phyloP scores from a whole-genome alignment of 2,888 invertebrate genomes.

The Anorthoa munda region DNA sequence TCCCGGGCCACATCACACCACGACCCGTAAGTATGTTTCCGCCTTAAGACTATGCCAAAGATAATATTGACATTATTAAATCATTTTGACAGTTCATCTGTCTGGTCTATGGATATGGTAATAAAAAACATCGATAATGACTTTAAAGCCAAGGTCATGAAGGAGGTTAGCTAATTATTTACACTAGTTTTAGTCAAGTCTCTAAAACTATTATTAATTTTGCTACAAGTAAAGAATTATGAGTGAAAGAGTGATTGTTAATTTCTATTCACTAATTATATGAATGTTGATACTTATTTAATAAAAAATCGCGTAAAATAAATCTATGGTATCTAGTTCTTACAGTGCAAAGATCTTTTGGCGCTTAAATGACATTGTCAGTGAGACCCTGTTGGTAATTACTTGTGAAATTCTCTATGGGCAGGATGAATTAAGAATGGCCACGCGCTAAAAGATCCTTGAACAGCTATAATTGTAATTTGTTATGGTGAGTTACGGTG shows the following conservation, averaged over 20 bases:
- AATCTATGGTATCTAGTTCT: neutral
- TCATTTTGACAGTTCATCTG: neutral
- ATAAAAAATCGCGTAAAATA: neutral
- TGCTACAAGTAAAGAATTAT: neutral
- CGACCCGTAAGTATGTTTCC: too few relatives aligned
- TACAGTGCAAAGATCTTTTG: neutral
- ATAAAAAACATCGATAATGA: slow-evolving; percentile 15
- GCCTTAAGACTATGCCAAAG: too few relatives aligned
- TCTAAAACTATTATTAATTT: slow-evolving; percentile 24
- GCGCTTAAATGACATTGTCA: neutral
- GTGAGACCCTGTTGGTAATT: too few relatives aligned
- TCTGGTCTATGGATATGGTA: neutral
- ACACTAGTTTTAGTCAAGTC: slow-evolving; percentile 7
- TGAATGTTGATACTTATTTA: neutral
- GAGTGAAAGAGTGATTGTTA: slow-evolving; percentile 13
- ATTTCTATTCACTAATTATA: neutral
- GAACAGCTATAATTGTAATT: too few relatives aligned
- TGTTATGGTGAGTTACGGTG: too few relatives aligned
- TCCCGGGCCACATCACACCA: too few relatives aligned
- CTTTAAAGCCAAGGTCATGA: neutral
- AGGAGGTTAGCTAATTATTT: slow-evolving; percentile 32
- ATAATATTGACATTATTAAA: too few relatives aligned
- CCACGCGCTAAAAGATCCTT: too few relatives aligned
- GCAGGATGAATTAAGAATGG: too few relatives aligned
- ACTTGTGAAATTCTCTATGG: too few relatives aligned